Percentiles rank a stretch among this genome's conserved stretches.
Evolutionary conservation across 2,113 vertebrate genomes (phyloP).

Genomic region (Pelusios castaneus): DNA sequence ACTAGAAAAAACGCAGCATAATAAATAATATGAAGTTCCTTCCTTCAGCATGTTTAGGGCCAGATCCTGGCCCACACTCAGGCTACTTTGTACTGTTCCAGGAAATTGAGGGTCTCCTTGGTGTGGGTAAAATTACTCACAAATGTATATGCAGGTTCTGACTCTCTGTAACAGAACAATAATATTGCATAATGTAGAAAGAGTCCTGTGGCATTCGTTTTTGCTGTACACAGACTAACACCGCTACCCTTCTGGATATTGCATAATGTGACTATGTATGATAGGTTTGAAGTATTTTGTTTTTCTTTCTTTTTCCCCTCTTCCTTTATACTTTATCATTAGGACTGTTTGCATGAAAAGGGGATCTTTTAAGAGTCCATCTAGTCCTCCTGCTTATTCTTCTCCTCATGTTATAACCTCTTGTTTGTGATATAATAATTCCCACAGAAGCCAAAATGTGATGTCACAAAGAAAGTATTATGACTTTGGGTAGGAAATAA

Average conservation of each 20-base stretch:
- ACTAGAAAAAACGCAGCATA: not conserved
- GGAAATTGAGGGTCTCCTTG: not conserved
- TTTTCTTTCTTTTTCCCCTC: not conserved
- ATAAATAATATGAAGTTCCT: not conserved
- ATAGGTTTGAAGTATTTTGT: too few relatives aligned
- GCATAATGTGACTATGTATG: not conserved
- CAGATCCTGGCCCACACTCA: not conserved
- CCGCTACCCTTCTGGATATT: too few relatives aligned
- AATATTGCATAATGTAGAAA: too few relatives aligned
- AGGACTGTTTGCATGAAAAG: not conserved
- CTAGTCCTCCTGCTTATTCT: not conserved
- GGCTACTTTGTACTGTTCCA: not conserved
- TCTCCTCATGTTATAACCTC: conserved; percentile 10
- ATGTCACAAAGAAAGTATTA: not conserved
- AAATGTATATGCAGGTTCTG: not conserved
- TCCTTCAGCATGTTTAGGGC: not conserved
- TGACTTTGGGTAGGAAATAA: not conserved
- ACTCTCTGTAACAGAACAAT: not conserved
- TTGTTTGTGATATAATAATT: not conserved
- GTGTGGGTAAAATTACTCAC: not conserved
- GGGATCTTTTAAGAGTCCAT: not conserved
- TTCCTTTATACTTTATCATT: not conserved
- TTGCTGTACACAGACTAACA: too few relatives aligned
- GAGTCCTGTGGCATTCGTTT: too few relatives aligned
- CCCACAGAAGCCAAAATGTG: not conserved